phyloP scores from a whole-genome alignment of 2,888 invertebrate species.

The Saturnia pavonia region DNA sequence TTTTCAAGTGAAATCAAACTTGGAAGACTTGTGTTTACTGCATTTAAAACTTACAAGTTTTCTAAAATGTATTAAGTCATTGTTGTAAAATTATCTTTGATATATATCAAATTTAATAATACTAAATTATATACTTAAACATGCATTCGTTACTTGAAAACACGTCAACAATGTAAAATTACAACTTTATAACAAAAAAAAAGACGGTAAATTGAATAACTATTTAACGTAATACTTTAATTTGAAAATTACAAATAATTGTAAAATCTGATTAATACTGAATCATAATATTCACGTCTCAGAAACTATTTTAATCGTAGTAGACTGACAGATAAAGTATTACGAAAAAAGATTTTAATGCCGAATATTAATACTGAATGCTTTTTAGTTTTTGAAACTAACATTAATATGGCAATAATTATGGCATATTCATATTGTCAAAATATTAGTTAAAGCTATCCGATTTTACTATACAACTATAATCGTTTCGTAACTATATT shows the following conservation, averaged over 20 bases:
- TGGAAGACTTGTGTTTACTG: neutral
- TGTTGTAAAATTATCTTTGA: neutral
- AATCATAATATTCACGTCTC: neutral
- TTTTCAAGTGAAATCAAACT: neutral
- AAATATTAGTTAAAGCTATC: conserved; percentile 71
- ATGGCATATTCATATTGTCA: conserved; percentile 66
- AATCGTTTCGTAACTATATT: conserved; percentile 44
- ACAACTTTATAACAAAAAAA: neutral
- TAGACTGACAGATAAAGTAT: no score
- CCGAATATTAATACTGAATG: conserved; percentile 13
- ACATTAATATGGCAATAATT: conserved; percentile 62
- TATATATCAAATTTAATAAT: neutral
- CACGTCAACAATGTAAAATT: neutral
- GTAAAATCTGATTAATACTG: neutral
- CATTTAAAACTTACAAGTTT: neutral
- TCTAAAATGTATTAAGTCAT: conserved; percentile 1
- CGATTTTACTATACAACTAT: conserved; percentile 48
- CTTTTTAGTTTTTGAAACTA: conserved; percentile 44
- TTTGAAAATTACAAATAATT: no score
- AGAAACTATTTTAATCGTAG: neutral
- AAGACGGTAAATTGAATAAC: neutral
- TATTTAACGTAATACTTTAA: neutral
- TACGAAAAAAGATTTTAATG: neutral
- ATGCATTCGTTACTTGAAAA: neutral
- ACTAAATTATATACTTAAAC: neutral